Evolutionary conservation across 2,888 invertebrate species (phyloP).

Genomic region (Urechis unicinctus): DNA sequence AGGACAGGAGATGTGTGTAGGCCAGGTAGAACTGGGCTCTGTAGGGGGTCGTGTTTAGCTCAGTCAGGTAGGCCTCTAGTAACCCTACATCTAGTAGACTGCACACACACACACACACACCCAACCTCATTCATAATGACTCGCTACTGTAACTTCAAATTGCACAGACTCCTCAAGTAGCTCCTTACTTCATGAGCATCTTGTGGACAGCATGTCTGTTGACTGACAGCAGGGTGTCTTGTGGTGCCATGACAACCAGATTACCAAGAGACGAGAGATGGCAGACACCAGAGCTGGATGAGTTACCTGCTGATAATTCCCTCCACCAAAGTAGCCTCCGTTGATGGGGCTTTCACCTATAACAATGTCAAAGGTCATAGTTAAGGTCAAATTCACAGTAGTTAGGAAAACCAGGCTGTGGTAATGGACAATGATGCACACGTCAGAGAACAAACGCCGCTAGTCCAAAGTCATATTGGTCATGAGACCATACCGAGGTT

Average conservation of each 20-base stretch:
- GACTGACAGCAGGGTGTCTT: slow-evolving; percentile 34
- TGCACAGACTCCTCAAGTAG: neutral
- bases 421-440: too few species aligned
- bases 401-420: too few species aligned
- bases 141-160: too few species aligned
- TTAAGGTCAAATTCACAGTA: too few species aligned
- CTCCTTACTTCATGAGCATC: slow-evolving; percentile 30
- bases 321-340: too few species aligned
- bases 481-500: too few species aligned
- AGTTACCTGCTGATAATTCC: too few species aligned
- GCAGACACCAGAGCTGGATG: slow-evolving; percentile 39
- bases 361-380: too few species aligned
- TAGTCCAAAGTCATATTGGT: too few species aligned
- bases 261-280: slow-evolving; percentile 35
- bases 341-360: too few species aligned
- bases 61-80: slow-evolving; percentile 29
- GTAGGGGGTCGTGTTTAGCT: slow-evolving; percentile 22
- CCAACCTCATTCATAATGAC: too few species aligned
- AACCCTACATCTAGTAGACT: slow-evolving; percentile 35
- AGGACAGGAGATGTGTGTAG: slow-evolving; percentile 35
- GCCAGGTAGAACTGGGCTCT: slow-evolving; percentile 28
- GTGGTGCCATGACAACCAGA: slow-evolving; percentile 35
- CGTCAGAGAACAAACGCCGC: too few species aligned
- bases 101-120: slow-evolving; percentile 14
- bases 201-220: slow-evolving; percentile 32